Percentiles rank a stretch among this genome's conserved stretches.
phyloP scores from a whole-genome alignment of 1,140 invertebrate genomes.

The Philaenus spumarius region DNA sequence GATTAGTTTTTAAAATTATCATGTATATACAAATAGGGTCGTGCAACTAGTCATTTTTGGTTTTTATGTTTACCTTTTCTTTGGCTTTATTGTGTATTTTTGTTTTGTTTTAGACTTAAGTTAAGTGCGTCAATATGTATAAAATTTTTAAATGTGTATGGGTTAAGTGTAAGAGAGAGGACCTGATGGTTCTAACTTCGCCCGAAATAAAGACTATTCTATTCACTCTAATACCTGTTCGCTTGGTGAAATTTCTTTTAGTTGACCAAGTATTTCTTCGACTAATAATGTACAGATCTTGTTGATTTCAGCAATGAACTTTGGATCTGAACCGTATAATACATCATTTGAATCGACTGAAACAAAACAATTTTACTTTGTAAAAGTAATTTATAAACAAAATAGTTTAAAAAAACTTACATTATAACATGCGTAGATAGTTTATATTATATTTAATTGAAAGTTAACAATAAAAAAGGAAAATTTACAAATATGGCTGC shows the following conservation, averaged over 20 bases:
- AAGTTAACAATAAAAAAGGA: too few relatives aligned
- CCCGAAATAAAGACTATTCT: too few relatives aligned
- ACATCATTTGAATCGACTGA: conserved; percentile 89
- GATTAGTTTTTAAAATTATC: background rate
- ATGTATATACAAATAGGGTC: too few relatives aligned
- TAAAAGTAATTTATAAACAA: conserved; percentile 11
- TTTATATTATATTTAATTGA: too few relatives aligned
- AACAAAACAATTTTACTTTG: conserved; percentile 34
- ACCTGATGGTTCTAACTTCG: too few relatives aligned
- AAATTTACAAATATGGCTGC: too few relatives aligned
- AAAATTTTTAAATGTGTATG: conserved; percentile 4
- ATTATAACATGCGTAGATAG: too few relatives aligned
- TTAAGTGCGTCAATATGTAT: too few relatives aligned
- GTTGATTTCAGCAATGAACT: conserved; percentile 76
- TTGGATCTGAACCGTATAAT: conserved; percentile 82
- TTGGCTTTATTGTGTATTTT: too few relatives aligned
- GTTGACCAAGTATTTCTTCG: conserved; percentile 65
- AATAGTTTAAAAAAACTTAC: background rate
- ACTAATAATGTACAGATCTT: conserved; percentile 69
- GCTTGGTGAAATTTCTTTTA: conserved; percentile 54
- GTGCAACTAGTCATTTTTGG: too few relatives aligned
- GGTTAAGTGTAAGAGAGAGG: too few relatives aligned
- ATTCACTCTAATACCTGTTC: conserved; percentile 47
- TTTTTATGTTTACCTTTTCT: background rate
- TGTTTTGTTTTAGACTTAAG: too few relatives aligned